Evolutionary conservation across 1,140 invertebrate species (phyloP).

Genomic region (Papilio glaucus): DNA sequence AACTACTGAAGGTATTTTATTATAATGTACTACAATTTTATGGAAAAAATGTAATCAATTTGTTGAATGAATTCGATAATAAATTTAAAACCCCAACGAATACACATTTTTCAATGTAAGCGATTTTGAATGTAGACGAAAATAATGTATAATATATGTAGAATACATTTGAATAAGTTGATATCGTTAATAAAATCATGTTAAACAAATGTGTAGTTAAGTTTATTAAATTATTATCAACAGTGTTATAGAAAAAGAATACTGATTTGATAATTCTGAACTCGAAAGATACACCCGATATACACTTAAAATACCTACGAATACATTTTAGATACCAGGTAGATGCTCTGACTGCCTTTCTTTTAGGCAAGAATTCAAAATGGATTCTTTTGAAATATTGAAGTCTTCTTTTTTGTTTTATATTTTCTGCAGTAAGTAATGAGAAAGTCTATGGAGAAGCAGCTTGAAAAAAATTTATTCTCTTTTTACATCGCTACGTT

Average conservation of each 20-base stretch:
- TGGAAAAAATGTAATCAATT: too few relatives aligned
- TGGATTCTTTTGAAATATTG: conserved; percentile 28
- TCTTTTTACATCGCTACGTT: conserved; percentile 31
- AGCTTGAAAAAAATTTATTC: conserved; percentile 30
- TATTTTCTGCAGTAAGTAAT: conserved; percentile 29
- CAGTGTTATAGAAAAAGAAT: not conserved
- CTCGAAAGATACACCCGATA: not conserved
- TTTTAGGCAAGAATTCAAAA: conserved; percentile 20
- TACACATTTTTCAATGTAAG: too few relatives aligned
- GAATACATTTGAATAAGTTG: too few relatives aligned
- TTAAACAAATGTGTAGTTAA: too few relatives aligned
- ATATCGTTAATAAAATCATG: too few relatives aligned
- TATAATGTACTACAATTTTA: too few relatives aligned
- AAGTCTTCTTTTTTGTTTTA: conserved; percentile 27
- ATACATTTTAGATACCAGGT: conserved; percentile 16
- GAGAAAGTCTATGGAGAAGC: conserved; percentile 22
- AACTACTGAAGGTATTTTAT: too few relatives aligned
- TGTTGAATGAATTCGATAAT: too few relatives aligned
- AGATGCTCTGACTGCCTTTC: not conserved
- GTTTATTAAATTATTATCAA: too few relatives aligned
- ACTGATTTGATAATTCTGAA: not conserved
- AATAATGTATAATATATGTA: too few relatives aligned
- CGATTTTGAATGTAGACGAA: too few relatives aligned
- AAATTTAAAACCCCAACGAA: too few relatives aligned
- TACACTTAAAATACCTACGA: not conserved